Percentiles rank a stretch among this genome's conserved stretches.
phyloP scores from a whole-genome alignment of 1,140 invertebrate genomes.

The Aporrectodea caliginosa region DNA sequence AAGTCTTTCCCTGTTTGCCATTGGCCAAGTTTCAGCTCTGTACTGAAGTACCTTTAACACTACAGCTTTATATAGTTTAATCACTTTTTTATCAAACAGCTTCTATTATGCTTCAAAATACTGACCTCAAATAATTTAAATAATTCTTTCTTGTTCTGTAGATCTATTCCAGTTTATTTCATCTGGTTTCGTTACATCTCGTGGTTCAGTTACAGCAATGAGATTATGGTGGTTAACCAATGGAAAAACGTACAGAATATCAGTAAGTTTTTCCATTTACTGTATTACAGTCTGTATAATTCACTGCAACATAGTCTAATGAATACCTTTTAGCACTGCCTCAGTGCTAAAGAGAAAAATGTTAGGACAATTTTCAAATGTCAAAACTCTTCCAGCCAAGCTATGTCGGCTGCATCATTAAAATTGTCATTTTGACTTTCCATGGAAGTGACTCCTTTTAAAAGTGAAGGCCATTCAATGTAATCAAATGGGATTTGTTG shows the following conservation, averaged over 20 bases:
- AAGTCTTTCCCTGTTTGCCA: no score
- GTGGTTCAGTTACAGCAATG: conserved; percentile 92
- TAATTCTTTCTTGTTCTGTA: conserved; percentile 31
- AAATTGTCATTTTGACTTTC: not conserved
- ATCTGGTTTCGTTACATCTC: conserved; percentile 89
- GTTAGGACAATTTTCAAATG: not conserved
- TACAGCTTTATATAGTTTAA: not conserved
- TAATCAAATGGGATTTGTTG: no score
- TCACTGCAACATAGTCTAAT: not conserved
- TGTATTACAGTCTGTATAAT: not conserved
- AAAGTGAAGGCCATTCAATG: no score
- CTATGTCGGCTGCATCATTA: not conserved
- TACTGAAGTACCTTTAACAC: no score
- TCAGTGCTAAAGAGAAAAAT: not conserved
- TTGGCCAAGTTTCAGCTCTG: no score
- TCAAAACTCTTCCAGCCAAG: not conserved
- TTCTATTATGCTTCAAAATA: no score
- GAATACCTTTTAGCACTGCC: not conserved
- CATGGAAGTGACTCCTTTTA: not conserved
- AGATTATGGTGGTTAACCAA: conserved; percentile 88
- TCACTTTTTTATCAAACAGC: not conserved
- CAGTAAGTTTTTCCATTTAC: conserved; percentile 32
- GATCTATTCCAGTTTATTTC: conserved; percentile 74
- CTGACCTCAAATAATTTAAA: not conserved
- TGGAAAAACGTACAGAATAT: conserved; percentile 63